Percentiles rank a stretch among this genome's conserved stretches.
Conservation (phyloP, 2,888 invertebrate genomes). For the Stenichneumon culpator region DNA sequence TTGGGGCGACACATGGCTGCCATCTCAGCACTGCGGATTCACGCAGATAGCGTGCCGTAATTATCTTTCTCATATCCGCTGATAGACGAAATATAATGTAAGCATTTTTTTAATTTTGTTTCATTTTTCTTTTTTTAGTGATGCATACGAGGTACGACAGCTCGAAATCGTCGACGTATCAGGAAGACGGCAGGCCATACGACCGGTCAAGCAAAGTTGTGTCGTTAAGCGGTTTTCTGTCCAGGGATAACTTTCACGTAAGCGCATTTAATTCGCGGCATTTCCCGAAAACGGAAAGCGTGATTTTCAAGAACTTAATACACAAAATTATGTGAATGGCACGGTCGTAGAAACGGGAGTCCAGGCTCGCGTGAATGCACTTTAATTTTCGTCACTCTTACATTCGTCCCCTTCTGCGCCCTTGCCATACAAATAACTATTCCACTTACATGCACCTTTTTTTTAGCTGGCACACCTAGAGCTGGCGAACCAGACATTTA, state of each 20-base stretch:
- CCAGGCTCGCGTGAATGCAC: no score
- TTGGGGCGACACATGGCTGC: conserved; percentile 85
- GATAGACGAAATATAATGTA: background rate
- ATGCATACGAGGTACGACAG: conserved; percentile 90
- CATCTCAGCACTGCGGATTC: conserved; percentile 84
- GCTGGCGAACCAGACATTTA: conserved; percentile 89
- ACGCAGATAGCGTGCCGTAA: conserved; percentile 85
- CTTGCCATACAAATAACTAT: background rate
- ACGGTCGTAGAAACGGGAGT: no score
- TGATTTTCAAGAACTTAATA: no score
- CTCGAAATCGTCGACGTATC: conserved; percentile 88
- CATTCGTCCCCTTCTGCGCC: background rate
- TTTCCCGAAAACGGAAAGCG: no score
- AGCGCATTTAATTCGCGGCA: conserved; percentile 72
- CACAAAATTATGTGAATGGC: no score
- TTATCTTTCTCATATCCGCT: conserved; percentile 69
- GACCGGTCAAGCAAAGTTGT: conserved; percentile 87
- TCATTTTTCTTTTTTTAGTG: conserved; percentile 83
- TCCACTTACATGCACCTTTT: background rate
- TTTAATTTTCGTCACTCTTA: no score
- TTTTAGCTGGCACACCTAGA: conserved; percentile 87
- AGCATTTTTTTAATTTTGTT: no score
- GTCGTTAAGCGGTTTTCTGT: conserved; percentile 89
- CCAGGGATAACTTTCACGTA: conserved; percentile 89
- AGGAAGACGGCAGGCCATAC: conserved; percentile 87